Conservation (phyloP, 53 echinoderm and acorn worm genomes). For the Astropecten irregularis region DNA sequence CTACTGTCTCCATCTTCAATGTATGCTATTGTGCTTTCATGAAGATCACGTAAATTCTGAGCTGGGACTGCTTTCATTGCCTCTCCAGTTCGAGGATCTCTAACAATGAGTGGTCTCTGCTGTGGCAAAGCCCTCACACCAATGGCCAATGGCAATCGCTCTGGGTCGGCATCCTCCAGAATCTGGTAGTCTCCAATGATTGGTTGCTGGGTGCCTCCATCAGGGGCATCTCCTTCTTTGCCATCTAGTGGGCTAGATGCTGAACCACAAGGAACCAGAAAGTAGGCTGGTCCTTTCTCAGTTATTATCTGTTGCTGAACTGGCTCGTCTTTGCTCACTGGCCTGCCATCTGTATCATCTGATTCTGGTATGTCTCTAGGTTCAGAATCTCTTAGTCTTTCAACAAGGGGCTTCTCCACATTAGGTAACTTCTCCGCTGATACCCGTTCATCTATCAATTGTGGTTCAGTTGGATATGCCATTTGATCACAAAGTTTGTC, state of each 20-base stretch:
- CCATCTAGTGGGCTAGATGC: constrained; percentile 39
- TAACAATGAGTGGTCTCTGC: constrained; percentile 55
- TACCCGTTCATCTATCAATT: not conserved
- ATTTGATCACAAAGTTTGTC: not conserved
- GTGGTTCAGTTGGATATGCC: constrained; percentile 17
- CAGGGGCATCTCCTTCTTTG: constrained; percentile 32
- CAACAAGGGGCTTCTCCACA: constrained; percentile 14
- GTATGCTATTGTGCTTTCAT: constrained; percentile 48
- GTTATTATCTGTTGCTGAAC: constrained; percentile 74
- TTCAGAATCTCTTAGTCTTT: not conserved
- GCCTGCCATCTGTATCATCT: not conserved
- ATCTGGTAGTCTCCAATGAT: constrained; percentile 15
- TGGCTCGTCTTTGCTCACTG: constrained; percentile 43
- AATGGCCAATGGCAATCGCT: constrained; percentile 36
- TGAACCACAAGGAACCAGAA: constrained; percentile 66
- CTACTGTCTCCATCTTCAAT: constrained; percentile 60
- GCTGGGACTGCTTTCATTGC: constrained; percentile 68
- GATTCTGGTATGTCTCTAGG: not conserved
- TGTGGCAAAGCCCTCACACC: constrained; percentile 51
- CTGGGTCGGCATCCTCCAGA: not conserved
- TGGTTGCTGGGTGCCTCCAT: constrained; percentile 33
- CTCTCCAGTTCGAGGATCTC: constrained; percentile 71
- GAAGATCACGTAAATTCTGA: constrained; percentile 58
- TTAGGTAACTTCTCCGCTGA: constrained; percentile 1
- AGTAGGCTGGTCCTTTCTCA: constrained; percentile 83